A percentile compares a stretch with the other conserved stretches of the same genome.
These are phyloP conservation scores for Brachyhypopomus gauderio DNA, from an alignment of 2,113 vertebrate genomes.

Conservation along the genomic window DNA sequence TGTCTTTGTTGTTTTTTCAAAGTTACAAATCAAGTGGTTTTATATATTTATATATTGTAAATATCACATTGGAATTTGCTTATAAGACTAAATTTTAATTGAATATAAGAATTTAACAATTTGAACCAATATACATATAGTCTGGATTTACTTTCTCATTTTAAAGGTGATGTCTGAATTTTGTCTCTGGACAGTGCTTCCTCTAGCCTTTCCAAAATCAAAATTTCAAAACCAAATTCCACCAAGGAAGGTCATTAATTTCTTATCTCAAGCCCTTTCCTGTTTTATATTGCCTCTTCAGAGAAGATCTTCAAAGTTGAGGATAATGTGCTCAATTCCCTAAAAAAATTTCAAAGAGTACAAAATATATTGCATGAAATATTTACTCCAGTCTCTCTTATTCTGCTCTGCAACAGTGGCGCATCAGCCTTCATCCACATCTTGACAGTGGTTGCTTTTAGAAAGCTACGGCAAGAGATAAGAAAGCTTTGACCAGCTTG, in stretches of 20 bases:
- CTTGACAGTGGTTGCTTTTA: slow-evolving; percentile 73
- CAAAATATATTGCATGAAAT: slow-evolving; percentile 79
- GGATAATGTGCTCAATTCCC: slow-evolving; percentile 64
- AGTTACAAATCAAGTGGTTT: not conserved
- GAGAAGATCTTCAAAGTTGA: slow-evolving; percentile 51
- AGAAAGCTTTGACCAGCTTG: slow-evolving; percentile 73
- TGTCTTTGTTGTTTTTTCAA: not conserved
- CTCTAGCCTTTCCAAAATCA: slow-evolving; percentile 22
- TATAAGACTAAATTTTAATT: not conserved
- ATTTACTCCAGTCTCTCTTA: slow-evolving; percentile 73
- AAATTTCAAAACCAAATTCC: slow-evolving; percentile 39
- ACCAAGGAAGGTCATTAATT: slow-evolving; percentile 28
- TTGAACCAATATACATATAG: not conserved
- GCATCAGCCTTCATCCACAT: slow-evolving; percentile 74
- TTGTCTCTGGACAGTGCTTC: slow-evolving; percentile 9
- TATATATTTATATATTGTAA: not conserved
- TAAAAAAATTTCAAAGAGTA: slow-evolving; percentile 74
- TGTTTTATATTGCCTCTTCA: slow-evolving; percentile 57
- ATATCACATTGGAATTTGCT: not conserved
- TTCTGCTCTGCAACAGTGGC: slow-evolving; percentile 65
- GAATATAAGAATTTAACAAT: not conserved
- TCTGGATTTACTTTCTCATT: too few relatives aligned
- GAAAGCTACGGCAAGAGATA: slow-evolving; percentile 74
- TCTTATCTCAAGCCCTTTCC: slow-evolving; percentile 44
- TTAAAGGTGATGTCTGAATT: not conserved